phyloP scores from a whole-genome alignment of 2,113 vertebrate species.

The Phocoena phocoena region DNA sequence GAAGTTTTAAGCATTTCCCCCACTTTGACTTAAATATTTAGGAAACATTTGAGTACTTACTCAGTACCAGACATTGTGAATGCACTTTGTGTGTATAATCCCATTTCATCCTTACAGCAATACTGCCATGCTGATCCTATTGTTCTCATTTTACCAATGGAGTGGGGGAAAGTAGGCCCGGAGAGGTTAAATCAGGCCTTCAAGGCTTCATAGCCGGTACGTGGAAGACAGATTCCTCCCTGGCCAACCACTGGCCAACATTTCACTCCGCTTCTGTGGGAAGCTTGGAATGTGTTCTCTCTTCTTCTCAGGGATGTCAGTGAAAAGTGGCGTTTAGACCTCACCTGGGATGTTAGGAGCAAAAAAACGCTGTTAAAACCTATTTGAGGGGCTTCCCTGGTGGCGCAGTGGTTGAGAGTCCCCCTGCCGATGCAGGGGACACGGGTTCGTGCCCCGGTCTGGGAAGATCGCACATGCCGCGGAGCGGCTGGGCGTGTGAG shows the following conservation, averaged over 20 bases:
- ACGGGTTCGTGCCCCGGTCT: no score
- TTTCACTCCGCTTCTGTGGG: neutral
- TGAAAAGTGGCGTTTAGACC: neutral
- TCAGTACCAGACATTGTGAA: neutral
- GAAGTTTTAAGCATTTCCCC: neutral
- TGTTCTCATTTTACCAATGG: neutral
- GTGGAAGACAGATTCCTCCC: neutral
- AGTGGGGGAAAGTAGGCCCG: neutral
- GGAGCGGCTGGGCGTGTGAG: no score
- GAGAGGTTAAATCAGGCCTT: neutral
- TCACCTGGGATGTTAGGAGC: neutral
- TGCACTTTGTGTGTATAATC: neutral
- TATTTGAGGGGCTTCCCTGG: neutral
- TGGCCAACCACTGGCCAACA: no score
- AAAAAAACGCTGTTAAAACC: neutral
- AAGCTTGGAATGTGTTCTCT: neutral
- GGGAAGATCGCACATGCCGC: no score
- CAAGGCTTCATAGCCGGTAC: neutral
- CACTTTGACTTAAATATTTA: neutral
- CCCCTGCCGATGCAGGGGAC: no score
- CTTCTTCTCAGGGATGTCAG: neutral
- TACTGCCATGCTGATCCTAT: accelerated
- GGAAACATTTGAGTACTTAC: neutral
- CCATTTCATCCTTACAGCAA: neutral
- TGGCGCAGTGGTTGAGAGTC: no score